Base-by-base conservation (phyloP, 2,797 vertebrate genomes). In the Phoxinus dragarum region DNA sequence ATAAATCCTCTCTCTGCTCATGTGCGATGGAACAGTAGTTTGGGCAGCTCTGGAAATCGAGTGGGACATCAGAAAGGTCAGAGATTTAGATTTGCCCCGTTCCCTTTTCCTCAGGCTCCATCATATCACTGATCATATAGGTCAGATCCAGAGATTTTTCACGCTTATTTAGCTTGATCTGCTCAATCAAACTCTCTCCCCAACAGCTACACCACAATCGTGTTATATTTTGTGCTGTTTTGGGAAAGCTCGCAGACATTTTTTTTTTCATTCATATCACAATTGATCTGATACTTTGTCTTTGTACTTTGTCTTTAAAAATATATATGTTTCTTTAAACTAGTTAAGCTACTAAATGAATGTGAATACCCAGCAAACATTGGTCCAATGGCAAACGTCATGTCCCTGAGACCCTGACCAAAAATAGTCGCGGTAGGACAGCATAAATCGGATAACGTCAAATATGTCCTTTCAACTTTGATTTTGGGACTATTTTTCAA, bases 81-180 rank as follows among this genome's bases (percentile, higher is more conserved):
- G 90, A 90, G 92, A 93, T 92, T 92, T 89, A 92, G 90, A 89
- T 92, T 90, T 92, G 89, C 89, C 89, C 89, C 88, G 83, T 90
- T 90, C 90, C 36, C 86, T 84, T 85, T 90, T 93, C 92, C 89
- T 87, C 0, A 90, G 92, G 93, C 91, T 90, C 89, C 90, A 89
- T 78, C 69, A 78, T 54, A 75, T 49, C 49, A 72, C 69, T 82
- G 75, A 79, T 82, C 71, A 73, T 86, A 4, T 68, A 78, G 64
- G 73, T 82, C 27, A 71, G 85, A 85, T 82, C 88, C 84, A 92
- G 90, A 92, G 91, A 92, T 89, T 82, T 77, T 81, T 61, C 73
- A 64, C 12, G 10, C 68, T 66, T 16, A 59, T 54, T 56, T 76
- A 81, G 34, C 9, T 56, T 69, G 11, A 84, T 76, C 61, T 73